Conservation (phyloP, 2,888 invertebrate genomes). For the Spisula solida region DNA sequence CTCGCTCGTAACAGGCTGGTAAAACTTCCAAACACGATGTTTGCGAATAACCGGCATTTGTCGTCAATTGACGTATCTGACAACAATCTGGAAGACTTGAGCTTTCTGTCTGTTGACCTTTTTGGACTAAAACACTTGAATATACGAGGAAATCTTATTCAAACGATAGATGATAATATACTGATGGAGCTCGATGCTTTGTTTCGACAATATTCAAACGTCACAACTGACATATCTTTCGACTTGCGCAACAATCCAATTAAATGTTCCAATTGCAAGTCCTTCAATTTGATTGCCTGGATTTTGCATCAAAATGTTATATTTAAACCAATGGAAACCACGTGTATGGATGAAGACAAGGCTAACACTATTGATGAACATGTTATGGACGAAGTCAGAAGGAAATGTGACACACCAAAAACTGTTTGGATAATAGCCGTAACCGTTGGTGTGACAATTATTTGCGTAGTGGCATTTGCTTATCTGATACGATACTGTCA, state of each 20-base stretch:
- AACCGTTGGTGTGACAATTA: neutral
- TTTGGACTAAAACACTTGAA: neutral
- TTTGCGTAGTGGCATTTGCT: neutral
- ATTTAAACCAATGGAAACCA: neutral
- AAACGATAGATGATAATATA: neutral
- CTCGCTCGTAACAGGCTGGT: neutral
- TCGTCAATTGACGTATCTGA: neutral
- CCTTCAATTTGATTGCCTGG: constrained; percentile 13
- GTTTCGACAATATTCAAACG: neutral
- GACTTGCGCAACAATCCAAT: constrained; percentile 5
- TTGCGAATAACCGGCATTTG: neutral
- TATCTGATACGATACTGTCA: neutral
- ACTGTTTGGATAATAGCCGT: neutral
- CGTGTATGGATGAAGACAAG: neutral
- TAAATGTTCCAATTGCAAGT: constrained; percentile 11
- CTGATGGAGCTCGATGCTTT: neutral
- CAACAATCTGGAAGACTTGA: neutral
- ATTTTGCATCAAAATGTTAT: neutral
- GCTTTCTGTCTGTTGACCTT: neutral
- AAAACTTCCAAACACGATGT: neutral
- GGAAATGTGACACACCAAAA: constrained; percentile 14
- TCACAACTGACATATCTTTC: neutral
- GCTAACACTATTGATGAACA: neutral
- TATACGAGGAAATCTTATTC: neutral
- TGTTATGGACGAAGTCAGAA: neutral